Base-by-base conservation (phyloP, 2,797 vertebrate genomes). In the Melanotaenia trifasciata region DNA sequence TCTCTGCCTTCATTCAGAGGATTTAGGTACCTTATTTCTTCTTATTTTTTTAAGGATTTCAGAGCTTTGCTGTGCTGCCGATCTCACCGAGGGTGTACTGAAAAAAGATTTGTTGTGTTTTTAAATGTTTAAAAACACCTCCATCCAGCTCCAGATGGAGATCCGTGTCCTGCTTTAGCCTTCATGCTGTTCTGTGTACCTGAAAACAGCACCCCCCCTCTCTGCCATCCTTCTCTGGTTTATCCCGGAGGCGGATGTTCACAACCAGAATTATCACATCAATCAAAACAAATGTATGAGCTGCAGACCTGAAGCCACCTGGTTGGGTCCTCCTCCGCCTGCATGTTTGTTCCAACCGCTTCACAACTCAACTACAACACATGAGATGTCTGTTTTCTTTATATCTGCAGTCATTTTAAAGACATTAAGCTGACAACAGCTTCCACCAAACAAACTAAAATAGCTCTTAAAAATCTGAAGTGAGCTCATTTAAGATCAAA, bases 251-350 rank as follows among this genome's bases (percentile, higher is more conserved):
- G 87, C 81, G 64, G 53, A 54, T 81, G 84, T 81, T 90, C 80
- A 87, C 61, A 82, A 77, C 77, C 77, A 87, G 82, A 89, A 92
- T 93, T 90, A 93, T 89, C 89, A 92, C 90, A 91, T 93, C 88
- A 92, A 92, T 92, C 86, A 87, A 78, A 83, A 56, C 58, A 67
- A 83, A 82, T 75, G 81, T 58, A 72, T 1, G 57, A 85, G 80
- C 78, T 4, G 78, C 43, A 28, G 83, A 83, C 76, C 64, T 70
- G 74, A 64, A 74, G 68, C 80, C 78, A 89, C 79, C 80, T 89
- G 85, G 45, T 63, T 62, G 61, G 73, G 20, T 72, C 59, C 57
- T 50, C 35, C 3, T 47, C 22, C 0, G 12, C 59, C 51, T 53
- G 28, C 35, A 33, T 6, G 35, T 36, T 36, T 36, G 22, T 22